A percentile compares a stretch with the other conserved stretches of the same genome.
Conservation (phyloP, 2,888 invertebrate genomes). For the Unio delphinus region DNA sequence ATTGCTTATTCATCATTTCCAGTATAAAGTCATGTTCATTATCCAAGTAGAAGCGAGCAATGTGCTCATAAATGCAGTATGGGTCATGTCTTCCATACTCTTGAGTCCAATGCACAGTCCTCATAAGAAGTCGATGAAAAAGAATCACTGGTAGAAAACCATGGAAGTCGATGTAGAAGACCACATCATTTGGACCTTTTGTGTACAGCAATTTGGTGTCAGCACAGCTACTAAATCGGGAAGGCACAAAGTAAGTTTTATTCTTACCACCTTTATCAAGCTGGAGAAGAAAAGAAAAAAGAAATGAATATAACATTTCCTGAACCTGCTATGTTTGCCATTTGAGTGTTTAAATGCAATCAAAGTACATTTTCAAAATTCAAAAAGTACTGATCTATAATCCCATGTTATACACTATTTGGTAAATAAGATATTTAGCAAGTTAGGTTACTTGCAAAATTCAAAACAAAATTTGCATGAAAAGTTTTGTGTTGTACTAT, state of each 20-base stretch:
- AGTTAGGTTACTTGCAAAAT: too few relatives aligned
- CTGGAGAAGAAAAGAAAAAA: conserved; percentile 7
- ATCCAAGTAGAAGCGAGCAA: conserved; percentile 66
- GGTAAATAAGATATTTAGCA: too few relatives aligned
- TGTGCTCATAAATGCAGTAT: conserved; percentile 49
- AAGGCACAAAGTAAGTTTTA: conserved; percentile 62
- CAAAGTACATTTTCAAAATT: too few relatives aligned
- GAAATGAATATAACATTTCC: too few relatives aligned
- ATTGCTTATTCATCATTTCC: conserved; percentile 46
- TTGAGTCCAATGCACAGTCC: conserved; percentile 65
- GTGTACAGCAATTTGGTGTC: conserved; percentile 44
- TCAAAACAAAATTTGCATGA: too few relatives aligned
- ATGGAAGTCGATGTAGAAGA: conserved; percentile 66
- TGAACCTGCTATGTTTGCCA: too few relatives aligned
- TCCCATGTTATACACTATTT: too few relatives aligned
- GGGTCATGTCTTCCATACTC: conserved; percentile 63
- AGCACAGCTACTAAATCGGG: conserved; percentile 41
- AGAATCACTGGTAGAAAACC: conserved; percentile 63
- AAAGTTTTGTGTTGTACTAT: too few relatives aligned
- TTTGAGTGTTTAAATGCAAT: too few relatives aligned
- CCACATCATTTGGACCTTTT: conserved; percentile 51
- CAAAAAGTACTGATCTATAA: too few relatives aligned
- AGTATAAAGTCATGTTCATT: conserved; percentile 67
- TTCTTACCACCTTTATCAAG: conserved; percentile 18
- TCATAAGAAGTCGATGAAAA: conserved; percentile 65